Conservation (phyloP, 1,140 invertebrate genomes). For the Drosophila neocordata region DNA sequence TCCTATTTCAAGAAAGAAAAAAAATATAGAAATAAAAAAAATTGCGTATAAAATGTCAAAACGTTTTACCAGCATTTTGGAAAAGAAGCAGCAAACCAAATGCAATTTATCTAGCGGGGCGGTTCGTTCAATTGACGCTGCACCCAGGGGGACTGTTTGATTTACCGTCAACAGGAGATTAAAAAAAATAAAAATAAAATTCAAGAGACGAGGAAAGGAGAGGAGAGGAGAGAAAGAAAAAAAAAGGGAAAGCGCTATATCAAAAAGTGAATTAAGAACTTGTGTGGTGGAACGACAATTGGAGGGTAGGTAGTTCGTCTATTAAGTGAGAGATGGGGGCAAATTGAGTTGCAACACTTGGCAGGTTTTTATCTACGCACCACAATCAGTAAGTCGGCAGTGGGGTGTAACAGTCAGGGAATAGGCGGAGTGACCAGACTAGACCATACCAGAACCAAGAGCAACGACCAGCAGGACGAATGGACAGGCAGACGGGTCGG, state of each 20-base stretch:
- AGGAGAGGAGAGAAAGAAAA: slow-evolving; percentile 20
- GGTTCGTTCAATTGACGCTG: slow-evolving; percentile 64
- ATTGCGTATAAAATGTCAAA: slow-evolving; percentile 77
- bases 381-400: slow-evolving; percentile 59
- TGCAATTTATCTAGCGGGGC: slow-evolving; percentile 66
- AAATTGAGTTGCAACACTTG: slow-evolving; percentile 81
- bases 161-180: slow-evolving; percentile 81
- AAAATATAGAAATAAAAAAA: slow-evolving; percentile 20
- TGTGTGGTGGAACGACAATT: slow-evolving; percentile 75
- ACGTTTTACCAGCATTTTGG: slow-evolving; percentile 62
- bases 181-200: slow-evolving; percentile 51
- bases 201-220: slow-evolving; percentile 15
- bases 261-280: slow-evolving; percentile 80
- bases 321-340: slow-evolving; percentile 21
- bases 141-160: slow-evolving; percentile 79
- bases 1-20: slow-evolving; percentile 1
- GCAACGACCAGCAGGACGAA: slow-evolving; percentile 19
- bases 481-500: slow-evolving; percentile 23
- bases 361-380: slow-evolving; percentile 80
- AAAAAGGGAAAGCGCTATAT: slow-evolving; percentile 36
- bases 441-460: slow-evolving; percentile 25
- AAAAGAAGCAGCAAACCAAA: slow-evolving; percentile 67
- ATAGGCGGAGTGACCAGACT: slow-evolving; percentile 37
- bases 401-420: slow-evolving; percentile 5
- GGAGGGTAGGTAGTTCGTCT: slow-evolving; percentile 26